phyloP scores from a whole-genome alignment of 2,888 invertebrate species.

The Tipula unca region DNA sequence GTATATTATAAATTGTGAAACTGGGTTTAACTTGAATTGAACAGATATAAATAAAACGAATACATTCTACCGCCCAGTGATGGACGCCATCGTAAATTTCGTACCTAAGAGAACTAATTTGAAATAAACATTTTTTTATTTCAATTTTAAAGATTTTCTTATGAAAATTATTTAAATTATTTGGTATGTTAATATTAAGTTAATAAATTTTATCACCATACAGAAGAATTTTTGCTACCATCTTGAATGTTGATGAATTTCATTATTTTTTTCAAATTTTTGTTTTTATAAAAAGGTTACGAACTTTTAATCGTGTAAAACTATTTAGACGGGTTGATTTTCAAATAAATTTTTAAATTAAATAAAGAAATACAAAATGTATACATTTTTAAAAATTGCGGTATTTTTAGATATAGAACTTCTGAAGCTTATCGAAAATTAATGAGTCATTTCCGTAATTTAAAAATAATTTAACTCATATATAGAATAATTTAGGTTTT shows the following conservation, averaged over 20 bases:
- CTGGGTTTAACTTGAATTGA: no score
- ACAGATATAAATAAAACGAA: no score
- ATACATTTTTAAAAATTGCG: neutral
- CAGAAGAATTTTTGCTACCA: no score
- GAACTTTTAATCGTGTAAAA: neutral
- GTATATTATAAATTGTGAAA: no score
- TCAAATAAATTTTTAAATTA: neutral
- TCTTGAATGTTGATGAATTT: neutral
- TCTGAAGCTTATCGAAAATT: constrained; percentile 8
- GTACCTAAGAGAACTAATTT: no score
- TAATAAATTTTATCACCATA: no score
- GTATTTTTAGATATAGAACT: neutral
- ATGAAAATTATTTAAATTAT: no score
- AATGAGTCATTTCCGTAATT: constrained; percentile 4
- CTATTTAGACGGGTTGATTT: neutral
- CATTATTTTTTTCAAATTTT: neutral
- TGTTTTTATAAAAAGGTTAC: neutral
- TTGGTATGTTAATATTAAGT: no score
- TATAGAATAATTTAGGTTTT: neutral
- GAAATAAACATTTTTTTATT: no score
- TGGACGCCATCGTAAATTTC: no score
- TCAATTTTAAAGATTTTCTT: no score
- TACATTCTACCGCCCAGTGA: no score
- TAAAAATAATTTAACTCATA: neutral
- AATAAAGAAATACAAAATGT: neutral